These are phyloP conservation scores for Xylota segnis DNA, from an alignment of 2,888 invertebrate species.

Conservation along the genomic window DNA sequence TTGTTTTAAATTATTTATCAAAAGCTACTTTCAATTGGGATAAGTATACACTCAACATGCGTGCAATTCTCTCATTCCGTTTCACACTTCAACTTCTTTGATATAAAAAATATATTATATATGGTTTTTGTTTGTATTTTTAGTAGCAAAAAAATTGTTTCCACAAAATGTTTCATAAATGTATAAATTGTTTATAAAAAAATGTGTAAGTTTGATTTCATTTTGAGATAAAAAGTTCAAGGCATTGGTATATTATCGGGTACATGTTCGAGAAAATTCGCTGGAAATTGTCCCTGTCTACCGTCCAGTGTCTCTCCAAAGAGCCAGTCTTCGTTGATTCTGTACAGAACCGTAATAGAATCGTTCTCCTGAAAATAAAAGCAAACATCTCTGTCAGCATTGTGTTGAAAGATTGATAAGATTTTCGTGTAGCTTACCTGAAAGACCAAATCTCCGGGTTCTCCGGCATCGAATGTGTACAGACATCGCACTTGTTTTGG, in stretches of 20 bases:
- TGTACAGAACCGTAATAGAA: conserved; percentile 87
- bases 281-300: conserved; percentile 91
- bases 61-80: conserved; percentile 29
- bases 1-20: conserved; percentile 48
- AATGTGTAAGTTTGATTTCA: conserved; percentile 18
- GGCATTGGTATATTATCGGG: conserved; percentile 84
- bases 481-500: conserved; percentile 87
- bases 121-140: conserved; percentile 41
- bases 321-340: conserved; percentile 91
- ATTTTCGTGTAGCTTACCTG: conserved; percentile 84
- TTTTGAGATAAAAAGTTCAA: conserved; percentile 76
- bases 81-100: conserved; percentile 22
- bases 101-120: conserved; percentile 69
- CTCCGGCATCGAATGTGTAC: conserved; percentile 89
- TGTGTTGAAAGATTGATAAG: background rate
- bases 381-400: background rate
- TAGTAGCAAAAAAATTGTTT: conserved; percentile 36
- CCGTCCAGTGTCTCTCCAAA: conserved; percentile 88
- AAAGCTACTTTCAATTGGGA: conserved; percentile 66
- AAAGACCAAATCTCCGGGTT: conserved; percentile 86
- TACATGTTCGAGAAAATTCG: conserved; percentile 89
- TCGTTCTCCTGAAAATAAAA: conserved; percentile 86
- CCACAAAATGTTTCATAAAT: conserved; percentile 41
- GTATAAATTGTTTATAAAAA: conserved; percentile 1
- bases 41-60: conserved; percentile 28